Base-by-base conservation (phyloP, 2,113 vertebrate genomes). In the Menidia beryllina region DNA sequence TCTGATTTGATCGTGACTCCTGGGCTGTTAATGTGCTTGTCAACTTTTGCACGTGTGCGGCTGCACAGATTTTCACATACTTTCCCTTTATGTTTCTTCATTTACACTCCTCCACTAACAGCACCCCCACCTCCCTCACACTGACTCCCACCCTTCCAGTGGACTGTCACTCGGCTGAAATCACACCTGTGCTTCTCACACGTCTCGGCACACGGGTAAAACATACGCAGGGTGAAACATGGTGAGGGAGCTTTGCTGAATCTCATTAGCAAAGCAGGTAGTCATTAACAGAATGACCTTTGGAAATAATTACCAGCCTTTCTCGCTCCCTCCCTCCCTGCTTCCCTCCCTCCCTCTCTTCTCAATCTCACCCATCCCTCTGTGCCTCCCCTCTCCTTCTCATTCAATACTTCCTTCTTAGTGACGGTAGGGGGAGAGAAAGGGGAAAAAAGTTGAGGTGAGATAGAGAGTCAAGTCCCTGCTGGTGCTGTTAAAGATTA, bases 211-310 rank as follows among this genome's bases (percentile, higher is more conserved):
- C 88, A 90, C 61, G 86, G 90, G 78, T 89, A 87, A 91, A 90
- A 90, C 87, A 90, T 86, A 83, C 82, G 81, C 72, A 76, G 89
- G 90, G 92, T 87, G 86, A 88, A 90, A 90, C 91, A 88, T 91
- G 84, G 89, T 84, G 92, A 95, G 95, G 92, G 94, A 93, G 91
- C 92, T 96, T 96, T 93, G 94, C 88, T 94, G 94, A 97, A 97
- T 96, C 95, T 95, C 96, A 98, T 98, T 98, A 98, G 95, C 94
- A 93, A 94, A 94, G 92, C 92, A 95, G 95, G 89, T 96, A 97
- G 93, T 97, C 94, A 97, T 98, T 98, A 98, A 96, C 95, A 96
- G 94, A 92, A 90, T 96, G 95, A 96, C 96, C 96, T 98, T 96
- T 97, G 94, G 92, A 97, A 95, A 97, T 98, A 97, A 97, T 96